Base-by-base conservation (phyloP, 2,113 vertebrate species). In the Puntigrus tetrazona region DNA sequence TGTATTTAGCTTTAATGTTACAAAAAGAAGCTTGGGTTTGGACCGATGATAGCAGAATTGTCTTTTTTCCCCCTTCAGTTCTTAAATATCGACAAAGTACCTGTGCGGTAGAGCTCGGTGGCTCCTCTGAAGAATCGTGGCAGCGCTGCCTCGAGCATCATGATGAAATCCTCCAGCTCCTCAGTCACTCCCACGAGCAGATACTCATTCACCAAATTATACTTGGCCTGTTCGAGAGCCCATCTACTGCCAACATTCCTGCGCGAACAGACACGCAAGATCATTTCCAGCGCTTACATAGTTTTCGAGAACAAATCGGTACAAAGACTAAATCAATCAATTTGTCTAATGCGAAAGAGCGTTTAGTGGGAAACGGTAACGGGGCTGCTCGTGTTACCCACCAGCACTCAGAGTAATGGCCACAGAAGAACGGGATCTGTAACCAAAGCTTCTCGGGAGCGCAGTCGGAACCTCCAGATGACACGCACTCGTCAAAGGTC, bases 401-500 rank as follows among this genome's bases (percentile, higher is more conserved):
- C 98, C 98, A 99, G 94, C 98, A 99, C 92, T 99, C 98, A 0
- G 97, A 98, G 93, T 97, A 99, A 92, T 99, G 98, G 85, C 98
- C 98, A 85, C 98, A 99, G 94, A 99, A 99, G 92, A 99, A 99
- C 0, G 98, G 98, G 90, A 99, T 99, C 92, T 99, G 98, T 85
- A 99, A 96, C 98, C 98, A 99, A 88, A 99, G 97, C 91, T 99
- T 99, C 92, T 99, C 98, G 0, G 98, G 96, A 89, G 98, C 97
- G 82, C 98, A 99, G 92, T 99, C 98, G 22, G 97, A 97, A 87
- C 98, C 98, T 34, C 96, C 96, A 83, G 97, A 96, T 57, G 97
- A 96, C 72, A 99, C 97, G 88, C 98, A 99, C 93, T 99, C 98
- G 92, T 99, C 98, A 90, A 99, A 99, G 1, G 98, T 99, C 98